Base-by-base conservation (phyloP, 2,113 vertebrate genomes). In the Tupaia chinensis region DNA sequence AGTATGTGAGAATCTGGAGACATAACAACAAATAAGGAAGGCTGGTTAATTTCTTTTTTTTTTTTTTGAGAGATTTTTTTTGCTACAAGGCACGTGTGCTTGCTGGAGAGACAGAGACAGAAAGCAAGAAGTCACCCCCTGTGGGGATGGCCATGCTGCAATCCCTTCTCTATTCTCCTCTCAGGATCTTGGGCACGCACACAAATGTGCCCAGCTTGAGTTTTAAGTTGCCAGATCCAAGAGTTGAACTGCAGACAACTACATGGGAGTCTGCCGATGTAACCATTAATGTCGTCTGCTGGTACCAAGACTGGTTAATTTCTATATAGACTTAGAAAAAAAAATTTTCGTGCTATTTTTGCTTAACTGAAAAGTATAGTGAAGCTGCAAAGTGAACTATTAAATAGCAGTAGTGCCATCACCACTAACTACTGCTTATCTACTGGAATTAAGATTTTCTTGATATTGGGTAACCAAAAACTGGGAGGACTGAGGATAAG, bases 371-470 rank as follows among this genome's bases (percentile, higher is more conserved):
- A 87, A 95, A 91, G 56, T 27, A 86, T 25, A 44, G 63, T 93
- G 53, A 96, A 11, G 34, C 76, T 92, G 56, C 66, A 74, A 87
- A 25, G 56, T 76, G 58, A 96, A 60, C 73, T 89, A 56, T 91
- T 89, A 84, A 86, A 86, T 1, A 44, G 13, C 20, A 58, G 10
- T 5, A 81, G n/a, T 1, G 44, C 5, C 23, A 83, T 17, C 13
- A 86, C 12, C 29, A 74, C n/a, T 56, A 91, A 85, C 69, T 77
- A 93, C 19, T 81, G 84, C 56, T 93, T 85, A 80, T 87, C 83
- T 96, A 65, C 27, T 87, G 83, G 58, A 72, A 94, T 78, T 76
- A 84, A 76, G 77, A 72, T 88, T 61, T 87, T 88, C 82, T 80
- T 60, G 74, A 91, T 72, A 69, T 1, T 22, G 22, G 54, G 27